Percentiles rank a stretch among this genome's conserved stretches.
These are phyloP conservation scores for Lepidurus couesii DNA, from an alignment of 1,140 invertebrate species.

Conservation along the genomic window DNA sequence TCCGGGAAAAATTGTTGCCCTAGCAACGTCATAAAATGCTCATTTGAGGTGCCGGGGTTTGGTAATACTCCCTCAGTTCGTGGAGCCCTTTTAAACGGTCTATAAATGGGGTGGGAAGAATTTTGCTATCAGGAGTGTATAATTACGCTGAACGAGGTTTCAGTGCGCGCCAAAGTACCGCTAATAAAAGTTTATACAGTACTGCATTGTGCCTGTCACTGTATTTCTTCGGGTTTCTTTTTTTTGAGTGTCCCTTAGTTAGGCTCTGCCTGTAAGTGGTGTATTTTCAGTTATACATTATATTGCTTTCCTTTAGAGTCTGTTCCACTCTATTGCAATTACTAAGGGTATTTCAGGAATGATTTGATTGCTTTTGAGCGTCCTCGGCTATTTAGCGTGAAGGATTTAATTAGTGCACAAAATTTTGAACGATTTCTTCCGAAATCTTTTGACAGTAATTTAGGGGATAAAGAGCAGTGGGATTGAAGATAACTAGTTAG, in stretches of 20 bases:
- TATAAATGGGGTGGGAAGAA: background rate
- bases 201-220: slow-evolving; percentile 7
- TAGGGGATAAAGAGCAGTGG: too few relatives aligned
- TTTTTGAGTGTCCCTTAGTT: background rate
- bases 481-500: too few relatives aligned
- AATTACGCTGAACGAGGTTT: background rate
- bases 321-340: too few relatives aligned
- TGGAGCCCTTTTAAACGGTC: background rate
- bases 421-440: too few relatives aligned
- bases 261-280: background rate
- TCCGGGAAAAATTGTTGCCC: background rate
- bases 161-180: background rate
- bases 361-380: too few relatives aligned
- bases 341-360: too few relatives aligned
- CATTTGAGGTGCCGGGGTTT: background rate
- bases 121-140: background rate
- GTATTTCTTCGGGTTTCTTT: background rate
- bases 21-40: background rate
- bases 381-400: too few relatives aligned
- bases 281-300: too few relatives aligned
- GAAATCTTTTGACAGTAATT: too few relatives aligned
- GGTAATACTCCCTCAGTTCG: background rate
- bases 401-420: too few relatives aligned
- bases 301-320: too few relatives aligned
- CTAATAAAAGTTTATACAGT: background rate